phyloP scores from a whole-genome alignment of 2,888 invertebrate genomes.

The Acronicta psi region DNA sequence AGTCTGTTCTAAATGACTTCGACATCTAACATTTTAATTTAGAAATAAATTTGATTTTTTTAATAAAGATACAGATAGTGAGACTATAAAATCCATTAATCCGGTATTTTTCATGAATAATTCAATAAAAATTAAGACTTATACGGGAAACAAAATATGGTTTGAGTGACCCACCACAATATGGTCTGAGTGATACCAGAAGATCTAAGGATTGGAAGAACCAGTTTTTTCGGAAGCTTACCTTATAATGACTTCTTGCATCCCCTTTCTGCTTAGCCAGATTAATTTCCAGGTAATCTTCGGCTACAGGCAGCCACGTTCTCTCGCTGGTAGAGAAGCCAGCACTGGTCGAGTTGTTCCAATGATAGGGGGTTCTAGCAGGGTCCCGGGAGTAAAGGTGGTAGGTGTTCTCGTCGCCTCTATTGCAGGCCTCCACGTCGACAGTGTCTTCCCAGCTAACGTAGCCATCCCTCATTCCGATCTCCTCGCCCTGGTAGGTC shows the following conservation, averaged over 20 bases:
- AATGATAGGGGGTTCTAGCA: constrained; percentile 91
- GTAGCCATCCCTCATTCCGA: constrained; percentile 91
- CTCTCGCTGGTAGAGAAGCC: constrained; percentile 89
- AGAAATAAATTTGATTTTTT: too few relatives aligned
- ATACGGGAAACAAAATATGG: too few relatives aligned
- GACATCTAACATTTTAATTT: too few relatives aligned
- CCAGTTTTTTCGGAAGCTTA: constrained; percentile 33
- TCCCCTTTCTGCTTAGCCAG: constrained; percentile 86
- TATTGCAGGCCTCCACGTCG: constrained; percentile 88
- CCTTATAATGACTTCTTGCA: constrained; percentile 86
- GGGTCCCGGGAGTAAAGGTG: constrained; percentile 89
- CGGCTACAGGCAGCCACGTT: constrained; percentile 92
- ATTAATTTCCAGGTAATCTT: constrained; percentile 90
- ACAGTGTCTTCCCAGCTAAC: constrained; percentile 89
- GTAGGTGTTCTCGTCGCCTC: constrained; percentile 87
- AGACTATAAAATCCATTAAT: too few relatives aligned
- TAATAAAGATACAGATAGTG: too few relatives aligned
- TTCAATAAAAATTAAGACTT: too few relatives aligned
- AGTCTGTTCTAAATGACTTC: too few relatives aligned
- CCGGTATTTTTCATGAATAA: too few relatives aligned
- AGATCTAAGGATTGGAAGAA: too few relatives aligned
- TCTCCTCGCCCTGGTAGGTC: constrained; percentile 95
- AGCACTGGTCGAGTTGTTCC: constrained; percentile 88
- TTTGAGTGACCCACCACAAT: too few relatives aligned
- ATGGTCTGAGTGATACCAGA: too few relatives aligned